phyloP scores from a whole-genome alignment of 2,888 invertebrate species.

The Pandemis corylana region DNA sequence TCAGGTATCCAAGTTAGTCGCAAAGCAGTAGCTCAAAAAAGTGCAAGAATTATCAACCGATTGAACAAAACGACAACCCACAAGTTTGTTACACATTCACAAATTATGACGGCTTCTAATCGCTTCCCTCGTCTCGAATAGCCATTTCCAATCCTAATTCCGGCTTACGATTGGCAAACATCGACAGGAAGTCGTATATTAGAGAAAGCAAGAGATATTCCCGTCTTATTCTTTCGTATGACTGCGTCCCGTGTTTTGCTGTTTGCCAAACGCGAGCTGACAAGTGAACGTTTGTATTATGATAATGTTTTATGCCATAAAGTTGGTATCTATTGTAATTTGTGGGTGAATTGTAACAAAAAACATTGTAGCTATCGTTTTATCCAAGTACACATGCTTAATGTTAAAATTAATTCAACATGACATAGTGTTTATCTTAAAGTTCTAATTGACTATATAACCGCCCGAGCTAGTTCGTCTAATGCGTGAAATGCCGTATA shows the following conservation, averaged over 20 bases:
- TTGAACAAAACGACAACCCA: slow-evolving; percentile 30
- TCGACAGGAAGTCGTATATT: no score
- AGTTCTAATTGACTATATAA: slow-evolving; percentile 71
- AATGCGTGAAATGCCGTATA: slow-evolving; percentile 77
- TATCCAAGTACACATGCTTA: slow-evolving; percentile 41
- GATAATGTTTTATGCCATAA: no score
- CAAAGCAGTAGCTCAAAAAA: slow-evolving; percentile 58
- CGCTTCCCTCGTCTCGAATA: no score
- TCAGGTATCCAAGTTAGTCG: slow-evolving; percentile 35
- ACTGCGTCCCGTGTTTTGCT: no score
- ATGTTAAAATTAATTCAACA: slow-evolving; percentile 34
- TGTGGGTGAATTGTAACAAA: neutral
- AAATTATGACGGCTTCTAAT: neutral
- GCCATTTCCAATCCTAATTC: no score
- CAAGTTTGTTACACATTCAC: neutral
- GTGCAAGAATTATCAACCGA: slow-evolving; percentile 52
- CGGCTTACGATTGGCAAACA: no score
- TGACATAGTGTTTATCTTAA: slow-evolving; percentile 29
- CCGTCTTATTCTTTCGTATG: no score
- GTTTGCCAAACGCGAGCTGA: no score
- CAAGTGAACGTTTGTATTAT: no score
- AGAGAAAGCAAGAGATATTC: no score
- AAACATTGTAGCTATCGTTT: slow-evolving; percentile 15
- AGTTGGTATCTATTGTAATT: neutral
- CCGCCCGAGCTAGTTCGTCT: slow-evolving; percentile 64